These are phyloP conservation scores for Synergus japonicus DNA, from an alignment of 2,888 invertebrate genomes.

Conservation along the genomic window DNA sequence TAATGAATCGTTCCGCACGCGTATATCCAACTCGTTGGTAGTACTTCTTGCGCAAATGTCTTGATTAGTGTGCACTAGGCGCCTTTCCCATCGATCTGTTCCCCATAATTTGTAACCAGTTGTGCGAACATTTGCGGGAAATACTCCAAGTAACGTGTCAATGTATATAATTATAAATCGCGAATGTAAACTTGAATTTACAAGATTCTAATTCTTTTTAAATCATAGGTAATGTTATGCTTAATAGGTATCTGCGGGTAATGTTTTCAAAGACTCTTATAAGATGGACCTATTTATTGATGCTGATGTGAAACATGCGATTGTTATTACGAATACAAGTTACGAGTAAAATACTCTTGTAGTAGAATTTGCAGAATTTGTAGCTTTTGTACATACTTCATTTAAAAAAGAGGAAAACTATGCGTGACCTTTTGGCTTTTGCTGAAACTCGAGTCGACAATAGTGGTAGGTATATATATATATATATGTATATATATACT, in stretches of 20 bases:
- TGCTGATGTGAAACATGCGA: background rate
- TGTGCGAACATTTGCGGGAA: conserved; percentile 25
- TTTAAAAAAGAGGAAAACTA: background rate
- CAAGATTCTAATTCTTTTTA: conserved; percentile 21
- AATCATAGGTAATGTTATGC: background rate
- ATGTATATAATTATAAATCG: conserved; percentile 14
- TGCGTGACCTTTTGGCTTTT: background rate
- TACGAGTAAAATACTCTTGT: background rate
- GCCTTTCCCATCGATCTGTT: conserved; percentile 32
- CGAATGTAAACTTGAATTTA: conserved; percentile 5
- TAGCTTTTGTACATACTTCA: background rate
- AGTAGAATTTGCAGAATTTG: background rate
- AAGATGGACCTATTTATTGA: conserved; percentile 11
- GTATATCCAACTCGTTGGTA: conserved; percentile 4
- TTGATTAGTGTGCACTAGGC: conserved; percentile 28
- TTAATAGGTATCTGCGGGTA: background rate
- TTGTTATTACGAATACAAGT: background rate
- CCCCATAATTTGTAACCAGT: conserved; percentile 33
- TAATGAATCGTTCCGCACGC: conserved; percentile 24
- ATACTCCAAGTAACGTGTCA: background rate
- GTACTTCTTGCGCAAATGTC: conserved; percentile 30
- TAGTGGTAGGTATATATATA: background rate
- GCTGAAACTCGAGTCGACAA: background rate
- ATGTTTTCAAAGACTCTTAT: background rate
- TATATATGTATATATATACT: background rate